A percentile compares a stretch with the other conserved stretches of the same genome.
phyloP scores from a whole-genome alignment of 1,140 invertebrate genomes.

The Leptinotarsa undecemlineata region DNA sequence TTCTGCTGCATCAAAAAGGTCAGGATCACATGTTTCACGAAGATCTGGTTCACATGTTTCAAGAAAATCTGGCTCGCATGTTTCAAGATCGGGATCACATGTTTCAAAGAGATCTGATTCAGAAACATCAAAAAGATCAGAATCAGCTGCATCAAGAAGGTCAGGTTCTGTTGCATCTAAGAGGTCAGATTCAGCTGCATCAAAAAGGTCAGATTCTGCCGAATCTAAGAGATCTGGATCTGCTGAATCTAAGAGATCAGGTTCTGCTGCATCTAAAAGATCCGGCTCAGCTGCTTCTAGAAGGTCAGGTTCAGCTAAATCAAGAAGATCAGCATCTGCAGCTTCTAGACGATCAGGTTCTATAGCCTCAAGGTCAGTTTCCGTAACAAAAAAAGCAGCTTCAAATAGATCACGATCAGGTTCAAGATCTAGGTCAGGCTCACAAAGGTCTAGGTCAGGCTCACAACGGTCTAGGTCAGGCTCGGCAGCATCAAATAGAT shows the following conservation, averaged over 20 bases:
- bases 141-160: conserved; percentile 49
- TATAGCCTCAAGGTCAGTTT: conserved; percentile 38
- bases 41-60: conserved; percentile 44
- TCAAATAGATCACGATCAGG: conserved; percentile 32
- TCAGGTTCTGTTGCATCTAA: conserved; percentile 41
- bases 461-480: conserved; percentile 32
- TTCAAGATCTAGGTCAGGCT: conserved; percentile 23
- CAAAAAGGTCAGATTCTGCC: conserved; percentile 30
- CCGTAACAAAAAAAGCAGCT: conserved; percentile 27
- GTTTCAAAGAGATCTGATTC: conserved; percentile 44
- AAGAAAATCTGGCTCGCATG: conserved; percentile 42
- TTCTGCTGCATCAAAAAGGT: conserved; percentile 42
- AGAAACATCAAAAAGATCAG: conserved; percentile 42
- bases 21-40: conserved; percentile 40
- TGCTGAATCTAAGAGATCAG: conserved; percentile 22
- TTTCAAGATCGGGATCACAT: conserved; percentile 40
- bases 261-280: conserved; percentile 23
- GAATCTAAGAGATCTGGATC: conserved; percentile 31
- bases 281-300: conserved; percentile 34
- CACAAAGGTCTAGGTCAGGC: conserved; percentile 19
- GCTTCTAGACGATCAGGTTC: conserved; percentile 47
- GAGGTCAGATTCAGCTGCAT: conserved; percentile 30
- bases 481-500: conserved; percentile 31
- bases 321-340: conserved; percentile 39
- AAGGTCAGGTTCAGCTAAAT: conserved; percentile 35